Conservation (phyloP, 2,797 vertebrate genomes). For the Champsocephalus gunnari region DNA sequence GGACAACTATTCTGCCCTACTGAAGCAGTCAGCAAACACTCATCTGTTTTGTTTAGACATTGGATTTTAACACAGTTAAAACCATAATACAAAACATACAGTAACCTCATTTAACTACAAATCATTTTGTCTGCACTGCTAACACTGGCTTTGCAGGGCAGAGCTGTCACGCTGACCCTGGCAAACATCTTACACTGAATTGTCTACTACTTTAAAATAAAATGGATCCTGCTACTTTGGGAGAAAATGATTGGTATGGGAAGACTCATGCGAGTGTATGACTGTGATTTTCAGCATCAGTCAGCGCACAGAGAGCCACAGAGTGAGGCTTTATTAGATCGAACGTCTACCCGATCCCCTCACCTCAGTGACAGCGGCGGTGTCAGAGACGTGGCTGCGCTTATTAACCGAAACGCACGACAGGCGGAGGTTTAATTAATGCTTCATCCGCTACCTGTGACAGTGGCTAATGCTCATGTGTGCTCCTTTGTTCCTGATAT, state of each 20-base stretch:
- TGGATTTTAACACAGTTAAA: conserved; percentile 3
- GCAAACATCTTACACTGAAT: conserved; percentile 1
- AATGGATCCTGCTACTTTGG: conserved; percentile 5
- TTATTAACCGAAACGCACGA: conserved; percentile 69
- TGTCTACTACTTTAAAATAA: conserved; percentile 15
- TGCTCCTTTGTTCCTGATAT: conserved; percentile 37
- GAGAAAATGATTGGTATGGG: conserved; percentile 36
- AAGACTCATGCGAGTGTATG: conserved; percentile 32
- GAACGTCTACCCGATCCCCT: conserved; percentile 45
- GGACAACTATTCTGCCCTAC: background rate
- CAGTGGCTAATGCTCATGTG: background rate
- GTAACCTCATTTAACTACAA: conserved; percentile 1
- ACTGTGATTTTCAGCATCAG: conserved; percentile 52
- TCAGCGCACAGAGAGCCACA: conserved; percentile 40
- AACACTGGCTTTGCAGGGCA: conserved; percentile 1
- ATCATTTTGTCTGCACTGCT: background rate
- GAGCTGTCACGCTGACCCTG: background rate
- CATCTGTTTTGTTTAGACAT: background rate
- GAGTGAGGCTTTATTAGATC: conserved; percentile 65
- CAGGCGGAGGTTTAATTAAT: conserved; percentile 67
- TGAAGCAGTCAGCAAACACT: background rate
- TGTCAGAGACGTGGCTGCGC: conserved; percentile 41
- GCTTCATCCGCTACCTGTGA: conserved; percentile 48
- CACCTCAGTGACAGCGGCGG: conserved; percentile 52
- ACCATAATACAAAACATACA: background rate